Percentiles rank a stretch among this genome's conserved stretches.
phyloP scores from a whole-genome alignment of 2,888 invertebrate species.

The Cephonodes hylas region DNA sequence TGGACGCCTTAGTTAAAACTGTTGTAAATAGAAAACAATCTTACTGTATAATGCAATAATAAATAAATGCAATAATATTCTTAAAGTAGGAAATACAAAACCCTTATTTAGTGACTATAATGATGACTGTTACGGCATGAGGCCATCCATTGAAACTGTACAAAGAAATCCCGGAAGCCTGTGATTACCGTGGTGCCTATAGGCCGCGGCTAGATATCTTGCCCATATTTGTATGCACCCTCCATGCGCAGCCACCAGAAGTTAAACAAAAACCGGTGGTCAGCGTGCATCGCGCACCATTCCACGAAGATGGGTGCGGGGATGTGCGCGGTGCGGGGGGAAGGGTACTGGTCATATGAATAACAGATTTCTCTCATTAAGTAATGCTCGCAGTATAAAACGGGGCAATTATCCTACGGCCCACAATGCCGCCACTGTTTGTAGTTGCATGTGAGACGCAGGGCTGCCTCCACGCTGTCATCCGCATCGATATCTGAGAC shows the following conservation, averaged over 20 bases:
- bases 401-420: neutral
- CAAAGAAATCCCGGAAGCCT: neutral
- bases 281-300: neutral
- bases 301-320: no score
- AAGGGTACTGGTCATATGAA: neutral
- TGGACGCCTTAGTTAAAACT: no score
- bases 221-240: neutral
- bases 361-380: slow-evolving; percentile 10
- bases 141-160: neutral
- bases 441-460: neutral
- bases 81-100: neutral
- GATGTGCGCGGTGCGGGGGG: no score
- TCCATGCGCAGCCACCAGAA: neutral
- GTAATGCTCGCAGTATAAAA: slow-evolving; percentile 2
- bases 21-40: no score
- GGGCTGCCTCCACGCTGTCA: neutral
- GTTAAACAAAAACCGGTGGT: neutral
- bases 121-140: neutral
- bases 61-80: no score
- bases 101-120: neutral
- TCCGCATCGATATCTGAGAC: no score
- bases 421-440: slow-evolving; percentile 1
- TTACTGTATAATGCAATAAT: no score
- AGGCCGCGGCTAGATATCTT: neutral
- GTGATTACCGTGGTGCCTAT: no score